Evolutionary conservation across 2,888 invertebrate genomes (phyloP).

Genomic region (Seladonia tumulorum): DNA sequence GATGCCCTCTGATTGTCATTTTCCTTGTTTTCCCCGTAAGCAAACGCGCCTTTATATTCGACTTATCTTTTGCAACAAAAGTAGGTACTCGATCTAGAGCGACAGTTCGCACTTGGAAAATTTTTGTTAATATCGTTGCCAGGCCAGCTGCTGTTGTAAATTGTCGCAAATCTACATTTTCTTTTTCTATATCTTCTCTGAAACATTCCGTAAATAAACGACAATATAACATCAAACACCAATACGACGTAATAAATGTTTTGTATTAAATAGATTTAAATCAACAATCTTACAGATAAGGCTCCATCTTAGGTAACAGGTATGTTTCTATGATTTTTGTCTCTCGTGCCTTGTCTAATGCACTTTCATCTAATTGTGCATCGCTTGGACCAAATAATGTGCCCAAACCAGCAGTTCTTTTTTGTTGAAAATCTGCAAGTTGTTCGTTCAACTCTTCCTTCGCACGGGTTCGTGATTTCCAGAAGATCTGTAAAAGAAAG

Average conservation of each 20-base stretch:
- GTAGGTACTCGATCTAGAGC: conserved; percentile 91
- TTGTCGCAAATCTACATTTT: conserved; percentile 86
- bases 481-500: conserved; percentile 87
- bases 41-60: conserved; percentile 87
- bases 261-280: not conserved
- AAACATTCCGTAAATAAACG: conserved; percentile 53
- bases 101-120: conserved; percentile 89
- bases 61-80: conserved; percentile 94
- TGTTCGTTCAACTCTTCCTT: conserved; percentile 92
- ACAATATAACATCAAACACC: not conserved
- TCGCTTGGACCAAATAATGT: conserved; percentile 95
- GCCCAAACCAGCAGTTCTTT: conserved; percentile 95
- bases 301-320: conserved; percentile 90
- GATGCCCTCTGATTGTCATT: conserved; percentile 94
- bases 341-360: conserved; percentile 92
- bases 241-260: conserved; percentile 42
- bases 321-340: conserved; percentile 90
- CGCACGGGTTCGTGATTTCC: conserved; percentile 93
- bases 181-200: conserved; percentile 88
- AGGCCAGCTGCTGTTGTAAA: conserved; percentile 92
- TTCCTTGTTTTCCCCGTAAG: conserved; percentile 89
- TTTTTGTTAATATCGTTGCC: conserved; percentile 92
- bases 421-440: conserved; percentile 94
- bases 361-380: conserved; percentile 91
- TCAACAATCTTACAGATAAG: conserved; percentile 86